These are phyloP conservation scores for Exocentrus adspersus DNA, from an alignment of 2,888 invertebrate species.

Conservation along the genomic window DNA sequence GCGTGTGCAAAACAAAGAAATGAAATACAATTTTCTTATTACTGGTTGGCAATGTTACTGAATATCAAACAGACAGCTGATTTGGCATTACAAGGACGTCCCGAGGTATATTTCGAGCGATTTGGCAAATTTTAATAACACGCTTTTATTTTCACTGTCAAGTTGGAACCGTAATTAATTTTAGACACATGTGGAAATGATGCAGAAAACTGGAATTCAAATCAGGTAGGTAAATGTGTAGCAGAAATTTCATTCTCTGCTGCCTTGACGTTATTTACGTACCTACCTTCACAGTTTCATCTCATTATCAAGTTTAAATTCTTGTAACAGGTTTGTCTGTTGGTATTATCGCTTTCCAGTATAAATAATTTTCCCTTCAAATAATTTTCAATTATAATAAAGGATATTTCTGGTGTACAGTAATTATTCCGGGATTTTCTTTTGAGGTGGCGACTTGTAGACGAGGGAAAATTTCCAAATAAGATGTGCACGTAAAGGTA, in stretches of 20 bases:
- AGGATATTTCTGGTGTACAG: too few species aligned
- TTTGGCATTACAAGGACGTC: slow-evolving; percentile 20
- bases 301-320: not conserved
- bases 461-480: too few species aligned
- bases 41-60: slow-evolving; percentile 3
- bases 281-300: not conserved
- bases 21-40: too few species aligned
- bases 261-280: slow-evolving; percentile 7
- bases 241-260: slow-evolving; percentile 6
- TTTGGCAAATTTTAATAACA: slow-evolving; percentile 25
- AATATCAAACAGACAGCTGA: slow-evolving; percentile 25
- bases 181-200: slow-evolving; percentile 31
- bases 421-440: not conserved
- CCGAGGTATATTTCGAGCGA: slow-evolving; percentile 15
- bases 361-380: too few species aligned
- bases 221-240: slow-evolving; percentile 6
- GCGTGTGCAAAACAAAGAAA: too few species aligned
- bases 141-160: slow-evolving; percentile 23
- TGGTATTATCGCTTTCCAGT: too few species aligned
- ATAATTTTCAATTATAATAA: too few species aligned
- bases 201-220: slow-evolving; percentile 2
- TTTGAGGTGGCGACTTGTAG: too few species aligned
- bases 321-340: not conserved
- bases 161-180: slow-evolving; percentile 29
- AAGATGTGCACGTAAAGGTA: too few species aligned